Base-by-base conservation (phyloP, 1,140 invertebrate genomes). In the Macrostomum lignano region DNA sequence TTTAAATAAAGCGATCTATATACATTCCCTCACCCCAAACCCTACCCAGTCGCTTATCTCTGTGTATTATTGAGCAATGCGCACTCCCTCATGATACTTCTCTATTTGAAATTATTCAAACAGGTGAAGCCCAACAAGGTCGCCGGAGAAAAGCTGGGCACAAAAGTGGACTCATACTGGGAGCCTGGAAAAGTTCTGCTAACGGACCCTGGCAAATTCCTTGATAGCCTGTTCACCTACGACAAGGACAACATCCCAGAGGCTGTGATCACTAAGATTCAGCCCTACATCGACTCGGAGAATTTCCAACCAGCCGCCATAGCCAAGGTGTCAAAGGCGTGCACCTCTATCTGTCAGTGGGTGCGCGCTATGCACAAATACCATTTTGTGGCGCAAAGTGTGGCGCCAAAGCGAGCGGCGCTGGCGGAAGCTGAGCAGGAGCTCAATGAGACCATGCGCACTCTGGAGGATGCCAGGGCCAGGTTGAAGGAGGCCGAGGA, bases 331-430 rank as follows among this genome's bases (percentile, higher is more conserved):
- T 74, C 71, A 0, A 74, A 76, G 64, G 76, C 77, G 1, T 79
- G 75, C 41, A 73, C 71, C 36, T 78, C 74, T 3, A 69, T 86
- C 50, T 81, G 77, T 42, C 66, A 77, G 46, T 86, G 78, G 78
- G 73, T 76, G 0, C 61, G 71, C 45, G 77, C 77, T 10, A 73
- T 84, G 48, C 71, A 79, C 47, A 71, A 69, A 41, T 86, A 81
- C 39, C 51, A 60, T 43, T 53, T 53, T 40, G 52, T 58, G 2
- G 47, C 52, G 10, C 55, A 46, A 38, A 46, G 39, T 25, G 57
- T 60, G 13, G 55, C 52, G 10, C 57, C 57, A 11, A 58, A 58
- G 40, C 36, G 55, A 21, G 55, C 51, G 37, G 46, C 43, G n/a
- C 40, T 58, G 17, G 29, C 41, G 15, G 33, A 46, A 17, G 55